phyloP scores from a whole-genome alignment of 2,797 vertebrate genomes.

The Microcaecilia unicolor region DNA sequence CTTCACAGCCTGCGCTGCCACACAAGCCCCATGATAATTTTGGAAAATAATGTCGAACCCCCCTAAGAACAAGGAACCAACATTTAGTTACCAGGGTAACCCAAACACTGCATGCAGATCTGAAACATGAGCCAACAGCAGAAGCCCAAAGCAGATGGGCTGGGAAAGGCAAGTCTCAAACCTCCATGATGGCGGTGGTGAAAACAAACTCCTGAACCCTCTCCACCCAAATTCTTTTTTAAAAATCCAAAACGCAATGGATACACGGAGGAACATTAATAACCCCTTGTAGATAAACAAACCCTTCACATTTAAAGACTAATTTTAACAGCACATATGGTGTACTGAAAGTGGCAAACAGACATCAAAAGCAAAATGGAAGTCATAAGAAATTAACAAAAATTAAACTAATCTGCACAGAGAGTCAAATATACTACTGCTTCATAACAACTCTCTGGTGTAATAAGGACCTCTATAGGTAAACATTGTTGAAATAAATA shows the following conservation, averaged over 20 bases:
- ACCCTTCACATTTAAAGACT: conserved; percentile 30
- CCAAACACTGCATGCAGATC: conserved; percentile 65
- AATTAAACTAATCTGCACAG: too few species aligned
- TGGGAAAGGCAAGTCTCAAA: conserved; percentile 43
- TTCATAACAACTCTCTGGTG: too few species aligned
- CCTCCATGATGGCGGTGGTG: conserved; percentile 29
- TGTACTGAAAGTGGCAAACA: conserved; percentile 40
- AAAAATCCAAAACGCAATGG: conserved; percentile 18
- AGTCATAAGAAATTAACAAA: too few species aligned
- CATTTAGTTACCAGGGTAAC: conserved; percentile 55
- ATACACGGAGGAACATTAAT: conserved; percentile 1
- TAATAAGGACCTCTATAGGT: too few species aligned
- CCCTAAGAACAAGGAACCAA: conserved; percentile 51
- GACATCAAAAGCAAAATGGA: conserved; percentile 45
- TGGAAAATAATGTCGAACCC: conserved; percentile 56
- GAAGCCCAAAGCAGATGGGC: conserved; percentile 48
- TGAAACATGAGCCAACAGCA: conserved; percentile 59
- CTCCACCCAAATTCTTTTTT: conserved; percentile 18
- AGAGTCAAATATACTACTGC: too few species aligned
- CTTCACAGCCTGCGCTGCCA: conserved; percentile 60
- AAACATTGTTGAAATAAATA: too few species aligned
- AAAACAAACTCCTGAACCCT: too few species aligned
- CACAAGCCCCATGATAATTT: conserved; percentile 55
- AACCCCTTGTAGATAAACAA: too few species aligned
- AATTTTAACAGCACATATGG: conserved; percentile 23